phyloP scores from a whole-genome alignment of 2,888 invertebrate genomes.

The Apamea sordens region DNA sequence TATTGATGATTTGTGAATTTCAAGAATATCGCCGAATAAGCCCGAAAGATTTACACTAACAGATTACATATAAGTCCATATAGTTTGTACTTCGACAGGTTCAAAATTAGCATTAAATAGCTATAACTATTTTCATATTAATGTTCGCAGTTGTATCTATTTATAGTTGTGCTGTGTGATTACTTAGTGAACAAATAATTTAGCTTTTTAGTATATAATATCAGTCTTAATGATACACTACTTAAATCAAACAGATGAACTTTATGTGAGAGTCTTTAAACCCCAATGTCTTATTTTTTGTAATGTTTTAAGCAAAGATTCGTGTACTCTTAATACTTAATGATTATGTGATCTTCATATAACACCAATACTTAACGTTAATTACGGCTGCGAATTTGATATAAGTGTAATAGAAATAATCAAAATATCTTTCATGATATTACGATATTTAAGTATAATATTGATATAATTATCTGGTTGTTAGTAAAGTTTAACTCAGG shows the following conservation, averaged over 20 bases:
- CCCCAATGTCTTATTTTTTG: slow-evolving; percentile 26
- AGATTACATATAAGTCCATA: not conserved
- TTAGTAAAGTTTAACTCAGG: slow-evolving; percentile 35
- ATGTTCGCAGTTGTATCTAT: slow-evolving; percentile 49
- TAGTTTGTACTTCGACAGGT: slow-evolving; percentile 25
- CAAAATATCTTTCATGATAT: slow-evolving; percentile 32
- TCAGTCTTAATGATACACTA: slow-evolving; percentile 21
- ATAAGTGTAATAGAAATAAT: slow-evolving; percentile 24
- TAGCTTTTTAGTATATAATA: slow-evolving; percentile 41
- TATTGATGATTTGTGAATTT: not conserved
- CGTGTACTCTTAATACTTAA: slow-evolving; percentile 33
- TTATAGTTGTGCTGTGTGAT: slow-evolving; percentile 29
- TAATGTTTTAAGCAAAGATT: slow-evolving; percentile 4
- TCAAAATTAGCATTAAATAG: slow-evolving; percentile 30
- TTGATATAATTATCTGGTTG: slow-evolving; percentile 28
- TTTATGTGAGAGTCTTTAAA: slow-evolving; percentile 26
- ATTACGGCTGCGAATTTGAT: slow-evolving; percentile 28
- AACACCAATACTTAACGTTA: slow-evolving; percentile 42
- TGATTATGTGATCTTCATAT: slow-evolving; percentile 43
- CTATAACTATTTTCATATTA: slow-evolving; percentile 48
- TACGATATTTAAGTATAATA: slow-evolving; percentile 38
- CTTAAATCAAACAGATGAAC: slow-evolving; percentile 25
- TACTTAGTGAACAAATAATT: slow-evolving; percentile 50
- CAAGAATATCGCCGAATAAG: not conserved
- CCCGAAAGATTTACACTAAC: slow-evolving; percentile 1